Conservation (phyloP, 2,888 invertebrate species). For the Embidobia sp. region DNA sequence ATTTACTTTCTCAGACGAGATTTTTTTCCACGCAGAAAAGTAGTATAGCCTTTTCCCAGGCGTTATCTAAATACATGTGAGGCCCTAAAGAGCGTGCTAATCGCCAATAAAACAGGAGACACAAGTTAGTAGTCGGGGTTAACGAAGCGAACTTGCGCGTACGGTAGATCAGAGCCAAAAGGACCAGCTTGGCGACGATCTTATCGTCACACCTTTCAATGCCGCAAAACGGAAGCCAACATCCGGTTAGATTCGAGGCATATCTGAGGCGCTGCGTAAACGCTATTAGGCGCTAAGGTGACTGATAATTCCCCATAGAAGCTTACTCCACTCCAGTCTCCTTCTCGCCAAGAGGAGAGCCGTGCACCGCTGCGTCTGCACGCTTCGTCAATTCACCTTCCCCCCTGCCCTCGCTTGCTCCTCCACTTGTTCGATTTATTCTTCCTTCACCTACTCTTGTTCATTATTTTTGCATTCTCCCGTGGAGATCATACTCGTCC, state of each 20-base stretch:
- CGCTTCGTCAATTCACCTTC: conserved; percentile 71
- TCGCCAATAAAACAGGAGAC: too few species aligned
- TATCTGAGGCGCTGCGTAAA: conserved; percentile 26
- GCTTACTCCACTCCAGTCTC: conserved; percentile 9
- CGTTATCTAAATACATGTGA: too few species aligned
- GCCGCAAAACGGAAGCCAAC: conserved; percentile 34
- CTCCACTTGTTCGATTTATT: conserved; percentile 41
- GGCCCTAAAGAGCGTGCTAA: too few species aligned
- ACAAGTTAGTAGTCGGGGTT: too few species aligned
- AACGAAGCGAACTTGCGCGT: too few species aligned
- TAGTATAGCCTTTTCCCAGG: too few species aligned
- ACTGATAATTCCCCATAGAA: conserved; percentile 24
- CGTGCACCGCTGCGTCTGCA: conserved; percentile 68
- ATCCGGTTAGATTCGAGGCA: conserved; percentile 35
- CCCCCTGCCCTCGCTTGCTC: conserved; percentile 35
- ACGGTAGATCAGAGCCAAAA: too few species aligned
- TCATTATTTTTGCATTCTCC: conserved; percentile 55
- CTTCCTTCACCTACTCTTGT: conserved; percentile 49
- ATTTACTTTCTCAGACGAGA: not conserved
- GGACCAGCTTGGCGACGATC: conserved; percentile 32
- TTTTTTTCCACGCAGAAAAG: too few species aligned
- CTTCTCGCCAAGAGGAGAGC: conserved; percentile 66
- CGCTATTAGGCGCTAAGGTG: conserved; percentile 45
- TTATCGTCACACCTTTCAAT: conserved; percentile 26
- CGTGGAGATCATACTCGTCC: conserved; percentile 68